Evolutionary conservation across 1,140 invertebrate genomes (phyloP), one percentile per base, ranked within the genome.

Genomic region (Micrasema minimum): DNA sequence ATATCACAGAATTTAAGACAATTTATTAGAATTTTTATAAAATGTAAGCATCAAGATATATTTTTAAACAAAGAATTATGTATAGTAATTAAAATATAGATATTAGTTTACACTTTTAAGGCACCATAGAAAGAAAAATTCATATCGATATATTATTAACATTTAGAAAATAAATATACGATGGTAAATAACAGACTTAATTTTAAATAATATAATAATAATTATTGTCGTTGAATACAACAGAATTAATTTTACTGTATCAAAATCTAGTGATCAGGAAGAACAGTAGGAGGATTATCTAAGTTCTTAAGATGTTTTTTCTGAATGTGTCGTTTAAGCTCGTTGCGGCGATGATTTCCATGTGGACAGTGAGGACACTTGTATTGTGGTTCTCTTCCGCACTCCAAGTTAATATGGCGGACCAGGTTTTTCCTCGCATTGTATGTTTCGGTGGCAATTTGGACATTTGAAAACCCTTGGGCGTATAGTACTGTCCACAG

Each of bases 361-460:
- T 82, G 83, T 65, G 78, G 48, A 78, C 89, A 90, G 78, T 87
- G 84, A 7, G 87, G 87, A 75, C 90, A 91, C 74, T 87, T 85
- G 80, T 90, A 90, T 78, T 88, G 85, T 12, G 89, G 88, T 68
- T 87, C 85, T 78, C 86, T 86, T n/a, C 89, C 88, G 78, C 90
- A 91, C 78, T 91, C 90, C 69, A 89, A 83, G 74, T 86, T 87
- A 70, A 88, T 82, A 80, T 91, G 90, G 6, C 89, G 86, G 72
- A 87, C 87, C 38, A 90, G 80, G 72, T 89, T 89, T 75, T 86
- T 84, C 75, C 85, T 85, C 72, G 84, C 85, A 80, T 85, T 85
- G 80, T 87, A 87, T 75, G 81, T 85, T n/a, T 66, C 87, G 85
- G 76, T 86, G 83, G 77, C 86, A 88, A 77, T 83, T 83, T 53